A percentile compares a stretch with the other conserved stretches of the same genome.
These are phyloP conservation scores for Lepidothrix coronata DNA, from an alignment of 2,113 vertebrate species.

Conservation along the genomic window DNA sequence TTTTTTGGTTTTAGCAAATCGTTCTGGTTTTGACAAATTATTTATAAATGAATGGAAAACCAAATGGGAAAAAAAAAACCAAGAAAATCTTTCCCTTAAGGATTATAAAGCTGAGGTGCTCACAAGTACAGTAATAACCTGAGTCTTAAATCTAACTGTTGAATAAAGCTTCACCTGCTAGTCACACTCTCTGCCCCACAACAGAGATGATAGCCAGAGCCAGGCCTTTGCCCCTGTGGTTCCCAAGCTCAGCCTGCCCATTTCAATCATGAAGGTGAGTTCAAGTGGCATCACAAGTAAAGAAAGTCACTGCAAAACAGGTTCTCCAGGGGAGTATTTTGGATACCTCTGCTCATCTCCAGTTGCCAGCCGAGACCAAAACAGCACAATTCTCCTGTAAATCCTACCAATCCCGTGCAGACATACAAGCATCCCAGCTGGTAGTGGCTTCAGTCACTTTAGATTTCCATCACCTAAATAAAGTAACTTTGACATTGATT, in stretches of 20 bases:
- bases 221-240: not conserved
- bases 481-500: not conserved
- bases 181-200: not conserved
- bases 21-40: not conserved
- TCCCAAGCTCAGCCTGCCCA: not conserved
- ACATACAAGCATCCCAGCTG: not conserved
- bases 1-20: not conserved
- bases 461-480: not conserved
- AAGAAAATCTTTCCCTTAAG: not conserved
- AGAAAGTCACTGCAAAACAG: not conserved
- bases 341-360: not conserved
- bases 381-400: not conserved
- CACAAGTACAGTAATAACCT: not conserved
- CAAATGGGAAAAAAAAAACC: rapidly evolving
- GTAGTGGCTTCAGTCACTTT: not conserved
- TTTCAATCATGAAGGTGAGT: not conserved
- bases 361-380: not conserved
- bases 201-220: not conserved
- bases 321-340: not conserved
- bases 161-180: not conserved
- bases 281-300: not conserved
- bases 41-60: not conserved
- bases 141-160: not conserved
- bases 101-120: not conserved
- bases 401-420: not conserved